Percentiles rank a stretch among this genome's conserved stretches.
Conservation (phyloP, 2,888 invertebrate species). For the Tenthredo notha region DNA sequence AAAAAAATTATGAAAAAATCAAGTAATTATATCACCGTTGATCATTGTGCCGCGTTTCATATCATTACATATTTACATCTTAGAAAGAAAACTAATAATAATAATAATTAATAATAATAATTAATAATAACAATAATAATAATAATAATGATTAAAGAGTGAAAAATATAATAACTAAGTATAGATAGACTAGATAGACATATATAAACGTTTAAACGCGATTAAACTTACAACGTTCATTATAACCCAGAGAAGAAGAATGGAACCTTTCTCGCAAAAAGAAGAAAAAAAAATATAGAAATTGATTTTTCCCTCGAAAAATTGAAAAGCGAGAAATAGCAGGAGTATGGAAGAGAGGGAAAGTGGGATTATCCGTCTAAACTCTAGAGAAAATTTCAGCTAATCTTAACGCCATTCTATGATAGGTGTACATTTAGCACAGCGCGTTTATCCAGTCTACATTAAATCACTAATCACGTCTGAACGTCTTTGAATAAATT, state of each 20-base stretch:
- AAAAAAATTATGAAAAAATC: neutral
- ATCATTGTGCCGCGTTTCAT: conserved; percentile 72
- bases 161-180: conserved; percentile 37
- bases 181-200: conserved; percentile 42
- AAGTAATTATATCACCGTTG: conserved; percentile 66
- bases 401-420: conserved; percentile 16
- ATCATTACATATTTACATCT: conserved; percentile 66
- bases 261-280: neutral
- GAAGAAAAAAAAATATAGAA: too few species aligned
- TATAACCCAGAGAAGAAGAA: neutral
- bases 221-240: conserved; percentile 20
- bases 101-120: neutral
- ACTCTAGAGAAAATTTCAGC: neutral
- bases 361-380: conserved; percentile 23
- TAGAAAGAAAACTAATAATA: neutral
- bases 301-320: neutral
- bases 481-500: neutral
- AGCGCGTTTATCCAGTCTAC: conserved; percentile 2
- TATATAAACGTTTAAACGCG: conserved; percentile 35
- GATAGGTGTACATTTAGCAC: conserved; percentile 4
- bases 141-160: conserved; percentile 22
- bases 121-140: neutral
- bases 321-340: neutral
- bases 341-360: neutral
- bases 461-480: neutral